Percentiles rank a stretch among this genome's conserved stretches.
Evolutionary conservation across 2,797 vertebrate genomes (phyloP).

Genomic region (Chanos chanos): DNA sequence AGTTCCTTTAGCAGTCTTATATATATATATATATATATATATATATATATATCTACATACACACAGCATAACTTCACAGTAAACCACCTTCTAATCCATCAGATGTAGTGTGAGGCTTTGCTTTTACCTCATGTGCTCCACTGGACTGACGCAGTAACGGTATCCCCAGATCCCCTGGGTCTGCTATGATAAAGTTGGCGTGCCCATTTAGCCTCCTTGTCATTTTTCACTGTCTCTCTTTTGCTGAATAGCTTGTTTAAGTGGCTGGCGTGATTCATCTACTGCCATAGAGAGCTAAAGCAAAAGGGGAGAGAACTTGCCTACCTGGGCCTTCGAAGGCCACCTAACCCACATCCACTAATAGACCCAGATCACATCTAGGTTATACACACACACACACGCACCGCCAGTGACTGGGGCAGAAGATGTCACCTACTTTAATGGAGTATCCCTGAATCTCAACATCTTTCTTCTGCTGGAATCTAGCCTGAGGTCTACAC

Average conservation of each 20-base stretch:
- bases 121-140: conserved; percentile 17
- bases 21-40: too few relatives aligned
- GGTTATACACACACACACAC: background rate
- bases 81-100: too few relatives aligned
- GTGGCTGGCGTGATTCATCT: conserved; percentile 47
- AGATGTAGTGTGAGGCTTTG: too few relatives aligned
- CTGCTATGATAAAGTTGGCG: conserved; percentile 30
- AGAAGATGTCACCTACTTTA: background rate
- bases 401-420: too few relatives aligned
- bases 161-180: background rate
- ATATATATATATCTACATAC: too few relatives aligned
- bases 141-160: background rate
- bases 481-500: background rate
- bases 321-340: conserved; percentile 8
- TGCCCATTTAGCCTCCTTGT: background rate
- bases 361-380: conserved; percentile 26
- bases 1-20: too few relatives aligned
- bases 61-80: too few relatives aligned
- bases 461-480: background rate
- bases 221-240: conserved; percentile 55
- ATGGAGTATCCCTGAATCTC: background rate
- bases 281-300: conserved; percentile 16
- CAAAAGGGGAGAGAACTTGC: conserved; percentile 3
- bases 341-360: conserved; percentile 52
- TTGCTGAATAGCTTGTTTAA: conserved; percentile 60